Evolutionary conservation across 2,888 invertebrate genomes (phyloP), one percentile per base, ranked within the genome.

Genomic region (Thalpophila matura): DNA sequence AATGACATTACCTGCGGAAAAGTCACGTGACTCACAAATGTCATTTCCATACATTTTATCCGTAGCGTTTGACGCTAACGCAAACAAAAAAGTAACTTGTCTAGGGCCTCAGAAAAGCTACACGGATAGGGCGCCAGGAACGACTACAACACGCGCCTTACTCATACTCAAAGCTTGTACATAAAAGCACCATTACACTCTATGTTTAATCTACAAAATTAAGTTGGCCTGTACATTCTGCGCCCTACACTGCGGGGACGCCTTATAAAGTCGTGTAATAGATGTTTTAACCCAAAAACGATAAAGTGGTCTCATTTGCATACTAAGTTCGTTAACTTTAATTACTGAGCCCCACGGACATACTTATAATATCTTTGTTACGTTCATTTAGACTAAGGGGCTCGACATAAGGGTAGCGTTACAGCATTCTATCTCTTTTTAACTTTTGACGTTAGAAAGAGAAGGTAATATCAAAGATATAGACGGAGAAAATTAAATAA

Each of bases 231-330:
- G 60, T 70, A 69, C 78, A 79, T 79, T 73, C 49, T 45, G 70
- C 67, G 80, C 71, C 65, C 70, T 62, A 73, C 77, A 80, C 79
- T 82, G 65, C 82, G 49, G 76, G 80, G 85, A 73, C 80, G 82
- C 82, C 81, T 86, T 86, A 86, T 85, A 86, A 85, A 88, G 83
- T 83, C 85, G 80, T 82, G 77, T 85, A 89, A 86, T 88, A 83
- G 83, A 85, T 86, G 86, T 82, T 87, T 86, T 80, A 86, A 79
- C 87, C 89, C 86, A 82, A 88, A 89, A 89, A 87, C 89, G 87
- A 88, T 89, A 87, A 88, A 86, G 87, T 84, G 82, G 74, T 76
- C 84, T 86, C 81, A 78, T 89, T 89, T 89, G 87, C 89, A 90
- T 89, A 84, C 82, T 73, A 84, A 87, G 82, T 88, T 86, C 86